Base-by-base conservation (phyloP, 2,113 vertebrate genomes). In the Atractosteus spatula region DNA sequence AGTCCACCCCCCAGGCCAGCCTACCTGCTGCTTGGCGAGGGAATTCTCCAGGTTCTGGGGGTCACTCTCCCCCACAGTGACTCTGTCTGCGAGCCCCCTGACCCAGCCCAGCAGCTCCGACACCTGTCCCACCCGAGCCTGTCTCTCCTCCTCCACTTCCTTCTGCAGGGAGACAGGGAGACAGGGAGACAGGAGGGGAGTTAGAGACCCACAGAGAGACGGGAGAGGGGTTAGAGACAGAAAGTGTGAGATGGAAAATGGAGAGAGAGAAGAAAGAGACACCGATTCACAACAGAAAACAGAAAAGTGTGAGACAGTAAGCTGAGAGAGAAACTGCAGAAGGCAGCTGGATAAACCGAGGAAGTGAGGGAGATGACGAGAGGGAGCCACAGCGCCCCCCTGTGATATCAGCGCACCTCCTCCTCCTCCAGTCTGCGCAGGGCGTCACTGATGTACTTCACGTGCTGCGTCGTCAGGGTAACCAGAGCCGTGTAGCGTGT, bases 361-460 rank as follows among this genome's bases (percentile, higher is more conserved):
- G 29, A 29, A 29, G 17, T 29, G 17, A 29, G 17, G 17, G 17
- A 29, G 17, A 29, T 29, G 17, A 29, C 17, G 17, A 29, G 17
- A 29, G 17, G 17, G 17, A 29, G 29, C 29, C 29, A 29, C 29
- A 29, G 29, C 29, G 29, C 29, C 29, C 29, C 2, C 29, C 29
- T 29, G 29, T 29, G 29, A 29, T 29, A 29, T 8, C 66, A 68
- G n/a, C 45, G 17, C 54, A 99, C 97, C 92, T 99, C 97, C 74
- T 99, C 97, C 62, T 97, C 97, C 80, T 99, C 96, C 61, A 98
- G 89, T 10, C 97, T 78, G 63, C 95, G 88, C 42, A 99, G 91
- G 0, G 97, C 95, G 41, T 99, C 97, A 1, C 95, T 98, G 89
- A 99, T 99, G 77, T 99, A 99, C 81, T 98, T 99, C 7, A 99